phyloP scores from a whole-genome alignment of 2,113 vertebrate species.

The Halcyon malimbica region DNA sequence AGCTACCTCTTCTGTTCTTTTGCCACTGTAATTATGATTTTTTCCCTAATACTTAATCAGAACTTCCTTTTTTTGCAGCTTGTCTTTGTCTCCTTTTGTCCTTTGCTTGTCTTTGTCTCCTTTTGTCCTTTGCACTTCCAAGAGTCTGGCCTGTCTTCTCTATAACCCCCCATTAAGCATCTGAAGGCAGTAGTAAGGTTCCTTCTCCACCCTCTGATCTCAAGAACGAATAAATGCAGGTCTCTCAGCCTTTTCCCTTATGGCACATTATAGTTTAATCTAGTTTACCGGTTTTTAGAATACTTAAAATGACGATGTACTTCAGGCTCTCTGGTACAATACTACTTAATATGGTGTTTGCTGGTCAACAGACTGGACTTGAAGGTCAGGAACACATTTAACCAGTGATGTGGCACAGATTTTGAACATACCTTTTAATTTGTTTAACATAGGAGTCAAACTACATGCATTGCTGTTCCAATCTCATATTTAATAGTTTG shows the following conservation, averaged over 20 bases:
- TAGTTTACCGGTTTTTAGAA: background rate
- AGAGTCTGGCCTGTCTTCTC: background rate
- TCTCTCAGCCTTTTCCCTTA: background rate
- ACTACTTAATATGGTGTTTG: background rate
- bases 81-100: background rate
- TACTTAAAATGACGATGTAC: background rate
- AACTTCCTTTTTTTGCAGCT: background rate
- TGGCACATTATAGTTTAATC: background rate
- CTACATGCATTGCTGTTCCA: background rate
- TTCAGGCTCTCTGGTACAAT: background rate
- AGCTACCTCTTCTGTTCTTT: background rate
- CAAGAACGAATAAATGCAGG: background rate
- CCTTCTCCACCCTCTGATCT: background rate
- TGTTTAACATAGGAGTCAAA: background rate
- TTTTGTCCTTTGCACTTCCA: background rate
- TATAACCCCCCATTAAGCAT: background rate
- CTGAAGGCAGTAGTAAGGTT: background rate
- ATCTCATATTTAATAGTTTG: background rate
- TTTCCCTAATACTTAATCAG: background rate
- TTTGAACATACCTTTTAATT: background rate
- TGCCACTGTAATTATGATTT: fast-evolving
- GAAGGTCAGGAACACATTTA: background rate
- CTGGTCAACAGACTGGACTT: background rate
- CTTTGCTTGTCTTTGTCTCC: background rate
- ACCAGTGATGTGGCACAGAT: background rate